A percentile compares a stretch with the other conserved stretches of the same genome.
Conservation (phyloP, 2,888 invertebrate genomes). For the Ethmia dodecea region DNA sequence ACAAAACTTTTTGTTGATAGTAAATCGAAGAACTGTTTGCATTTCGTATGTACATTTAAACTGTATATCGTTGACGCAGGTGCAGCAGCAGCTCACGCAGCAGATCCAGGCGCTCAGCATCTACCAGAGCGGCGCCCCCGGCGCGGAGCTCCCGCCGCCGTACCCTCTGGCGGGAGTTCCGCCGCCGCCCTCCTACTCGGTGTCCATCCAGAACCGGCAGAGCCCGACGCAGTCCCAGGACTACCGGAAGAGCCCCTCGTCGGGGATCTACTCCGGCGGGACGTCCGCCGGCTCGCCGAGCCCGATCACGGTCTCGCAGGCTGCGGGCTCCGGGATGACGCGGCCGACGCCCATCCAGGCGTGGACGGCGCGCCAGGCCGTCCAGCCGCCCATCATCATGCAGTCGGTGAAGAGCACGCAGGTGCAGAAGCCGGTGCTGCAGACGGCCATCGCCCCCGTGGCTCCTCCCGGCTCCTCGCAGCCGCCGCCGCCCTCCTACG, state of each 20-base stretch:
- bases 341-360: constrained; percentile 90
- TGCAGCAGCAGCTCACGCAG: constrained; percentile 91
- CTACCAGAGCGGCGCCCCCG: constrained; percentile 80
- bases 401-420: constrained; percentile 97
- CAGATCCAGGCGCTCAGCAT: constrained; percentile 92
- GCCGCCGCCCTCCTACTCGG: constrained; percentile 90
- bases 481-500: constrained; percentile 90
- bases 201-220: constrained; percentile 91
- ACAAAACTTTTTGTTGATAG: too few species aligned
- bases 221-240: constrained; percentile 91
- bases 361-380: constrained; percentile 91
- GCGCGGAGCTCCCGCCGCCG: constrained; percentile 83
- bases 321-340: constrained; percentile 81
- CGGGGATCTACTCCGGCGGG: constrained; percentile 90
- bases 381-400: constrained; percentile 97
- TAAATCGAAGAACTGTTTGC: too few species aligned
- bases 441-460: constrained; percentile 96
- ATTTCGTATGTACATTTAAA: too few species aligned
- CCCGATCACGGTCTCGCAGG: constrained; percentile 84
- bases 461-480: constrained; percentile 80
- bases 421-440: constrained; percentile 95
- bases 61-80: too few species aligned
- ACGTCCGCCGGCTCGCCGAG: constrained; percentile 91
- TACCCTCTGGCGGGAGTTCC: constrained; percentile 81
- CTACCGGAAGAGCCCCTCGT: constrained; percentile 90